These are phyloP conservation scores for Oophaga sylvatica DNA, from an alignment of 2,797 vertebrate species.

Conservation along the genomic window DNA sequence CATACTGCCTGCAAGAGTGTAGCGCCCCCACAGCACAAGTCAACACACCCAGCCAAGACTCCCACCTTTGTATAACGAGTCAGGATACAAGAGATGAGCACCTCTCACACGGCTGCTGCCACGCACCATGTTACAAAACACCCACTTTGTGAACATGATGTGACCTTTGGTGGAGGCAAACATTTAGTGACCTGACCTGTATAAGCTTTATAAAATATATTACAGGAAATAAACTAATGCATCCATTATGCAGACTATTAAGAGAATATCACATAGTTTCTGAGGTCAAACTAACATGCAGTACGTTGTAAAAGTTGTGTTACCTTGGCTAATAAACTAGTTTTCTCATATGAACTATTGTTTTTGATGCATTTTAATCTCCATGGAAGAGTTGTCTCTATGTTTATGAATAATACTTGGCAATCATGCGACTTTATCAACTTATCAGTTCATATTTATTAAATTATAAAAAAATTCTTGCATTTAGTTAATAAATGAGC, in stretches of 20 bases:
- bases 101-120: too few relatives aligned
- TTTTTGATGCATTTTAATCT: conserved; percentile 35
- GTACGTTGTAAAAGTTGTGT: conserved; percentile 4
- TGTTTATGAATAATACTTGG: conserved; percentile 49
- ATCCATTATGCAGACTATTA: neutral
- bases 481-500: conserved; percentile 22
- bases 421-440: conserved; percentile 43
- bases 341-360: conserved; percentile 15
- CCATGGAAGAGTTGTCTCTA: conserved; percentile 16
- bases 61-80: too few relatives aligned
- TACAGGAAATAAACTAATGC: conserved; percentile 6
- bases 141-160: too few relatives aligned
- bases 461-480: conserved; percentile 5
- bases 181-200: too few relatives aligned
- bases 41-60: too few relatives aligned
- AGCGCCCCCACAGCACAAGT: too few relatives aligned
- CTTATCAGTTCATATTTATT: conserved; percentile 47
- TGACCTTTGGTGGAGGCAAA: too few relatives aligned
- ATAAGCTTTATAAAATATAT: neutral
- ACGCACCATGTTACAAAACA: too few relatives aligned
- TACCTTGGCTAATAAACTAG: conserved; percentile 23
- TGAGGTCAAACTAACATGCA: conserved; percentile 1
- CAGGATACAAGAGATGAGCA: too few relatives aligned
- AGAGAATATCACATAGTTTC: neutral
- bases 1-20: too few relatives aligned